These are phyloP conservation scores for Masnerella sp. DNA, from an alignment of 2,888 invertebrate species.

Conservation along the genomic window DNA sequence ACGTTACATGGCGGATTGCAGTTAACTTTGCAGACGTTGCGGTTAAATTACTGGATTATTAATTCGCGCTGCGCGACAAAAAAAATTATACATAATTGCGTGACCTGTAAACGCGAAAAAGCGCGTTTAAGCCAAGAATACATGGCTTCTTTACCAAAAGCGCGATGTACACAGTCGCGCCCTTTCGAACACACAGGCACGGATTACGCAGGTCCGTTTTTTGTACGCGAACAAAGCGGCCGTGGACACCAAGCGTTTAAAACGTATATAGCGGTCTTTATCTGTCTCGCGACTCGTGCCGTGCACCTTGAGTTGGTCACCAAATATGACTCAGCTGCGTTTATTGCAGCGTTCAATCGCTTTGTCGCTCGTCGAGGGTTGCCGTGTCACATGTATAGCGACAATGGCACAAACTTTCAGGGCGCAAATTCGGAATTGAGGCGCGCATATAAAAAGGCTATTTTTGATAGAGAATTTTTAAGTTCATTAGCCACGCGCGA, in stretches of 20 bases:
- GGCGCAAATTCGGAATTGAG: conserved; percentile 2
- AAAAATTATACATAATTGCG: neutral
- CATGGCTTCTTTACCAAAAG: neutral
- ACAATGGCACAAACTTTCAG: conserved; percentile 4
- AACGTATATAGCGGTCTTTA: no score
- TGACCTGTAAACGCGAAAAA: neutral
- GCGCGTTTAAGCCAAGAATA: neutral
- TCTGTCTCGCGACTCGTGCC: no score
- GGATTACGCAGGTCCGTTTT: conserved; percentile 8
- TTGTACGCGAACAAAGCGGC: neutral
- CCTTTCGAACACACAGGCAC: conserved; percentile 2
- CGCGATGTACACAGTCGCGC: neutral
- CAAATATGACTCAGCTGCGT: neutral
- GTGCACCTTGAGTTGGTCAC: neutral
- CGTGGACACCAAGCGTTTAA: neutral
- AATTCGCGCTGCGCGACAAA: no score
- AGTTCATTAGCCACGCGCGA: neutral
- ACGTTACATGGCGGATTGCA: neutral
- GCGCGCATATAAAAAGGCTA: no score
- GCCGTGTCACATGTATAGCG: neutral
- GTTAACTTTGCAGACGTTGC: neutral
- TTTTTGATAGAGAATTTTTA: neutral
- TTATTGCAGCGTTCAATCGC: neutral
- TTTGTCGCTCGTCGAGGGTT: neutral
- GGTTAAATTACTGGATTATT: neutral